phyloP scores from a whole-genome alignment of 2,113 vertebrate genomes.

The Hyaena hyaena region DNA sequence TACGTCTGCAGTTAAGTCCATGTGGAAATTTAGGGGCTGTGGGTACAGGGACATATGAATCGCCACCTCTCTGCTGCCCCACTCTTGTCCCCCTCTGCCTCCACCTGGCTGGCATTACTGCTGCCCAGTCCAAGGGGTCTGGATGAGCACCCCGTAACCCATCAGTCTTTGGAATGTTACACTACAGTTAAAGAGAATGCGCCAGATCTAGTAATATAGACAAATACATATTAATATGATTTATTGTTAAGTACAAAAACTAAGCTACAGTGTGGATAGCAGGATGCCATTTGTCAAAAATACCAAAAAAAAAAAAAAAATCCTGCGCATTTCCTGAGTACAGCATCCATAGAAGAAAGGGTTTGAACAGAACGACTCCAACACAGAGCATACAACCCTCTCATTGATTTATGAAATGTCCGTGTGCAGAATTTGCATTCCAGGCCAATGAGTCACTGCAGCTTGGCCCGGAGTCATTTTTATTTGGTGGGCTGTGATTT shows the following conservation, averaged over 20 bases:
- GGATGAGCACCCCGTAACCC: background rate
- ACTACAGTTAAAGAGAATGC: background rate
- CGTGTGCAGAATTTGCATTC: background rate
- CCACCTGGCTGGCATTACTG: background rate
- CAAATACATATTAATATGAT: background rate
- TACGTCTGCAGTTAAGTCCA: background rate
- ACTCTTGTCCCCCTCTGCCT: background rate
- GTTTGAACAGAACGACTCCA: background rate
- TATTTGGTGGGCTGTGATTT: background rate
- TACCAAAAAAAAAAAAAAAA: background rate
- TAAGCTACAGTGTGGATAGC: background rate
- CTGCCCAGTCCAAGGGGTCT: background rate
- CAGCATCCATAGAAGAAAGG: background rate
- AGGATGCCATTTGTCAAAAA: background rate
- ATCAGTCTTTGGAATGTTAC: background rate
- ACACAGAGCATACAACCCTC: too few relatives aligned
- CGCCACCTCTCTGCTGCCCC: background rate
- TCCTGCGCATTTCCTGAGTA: background rate
- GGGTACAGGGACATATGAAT: background rate
- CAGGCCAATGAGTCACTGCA: background rate
- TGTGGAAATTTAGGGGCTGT: background rate
- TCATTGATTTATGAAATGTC: background rate
- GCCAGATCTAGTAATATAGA: background rate
- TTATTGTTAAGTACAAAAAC: background rate
- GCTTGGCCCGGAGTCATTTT: background rate